Conservation (phyloP, 1,140 invertebrate species). For the Phenacoccus solenopsis region DNA sequence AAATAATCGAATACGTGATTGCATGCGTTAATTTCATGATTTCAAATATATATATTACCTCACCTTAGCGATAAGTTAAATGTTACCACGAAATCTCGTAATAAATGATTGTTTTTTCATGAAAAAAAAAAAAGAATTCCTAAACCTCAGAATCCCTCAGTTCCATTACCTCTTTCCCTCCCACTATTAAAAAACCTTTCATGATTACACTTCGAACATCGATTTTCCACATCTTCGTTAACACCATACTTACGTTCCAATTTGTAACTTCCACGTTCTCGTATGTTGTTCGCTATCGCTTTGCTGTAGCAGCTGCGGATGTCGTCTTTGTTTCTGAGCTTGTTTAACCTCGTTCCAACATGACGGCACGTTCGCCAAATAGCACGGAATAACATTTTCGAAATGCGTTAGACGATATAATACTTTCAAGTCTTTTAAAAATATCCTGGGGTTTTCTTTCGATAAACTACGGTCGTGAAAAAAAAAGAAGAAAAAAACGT, state of each 20-base stretch:
- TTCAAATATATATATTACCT: too few species aligned
- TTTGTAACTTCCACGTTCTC: constrained; percentile 72
- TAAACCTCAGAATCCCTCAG: too few species aligned
- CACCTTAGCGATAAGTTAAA: too few species aligned
- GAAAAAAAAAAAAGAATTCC: too few species aligned
- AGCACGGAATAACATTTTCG: constrained; percentile 44
- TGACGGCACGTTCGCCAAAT: constrained; percentile 75
- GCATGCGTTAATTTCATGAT: too few species aligned
- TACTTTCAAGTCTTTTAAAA: constrained; percentile 39
- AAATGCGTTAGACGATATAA: constrained; percentile 52
- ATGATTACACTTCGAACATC: constrained; percentile 21
- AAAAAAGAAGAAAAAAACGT: background rate
- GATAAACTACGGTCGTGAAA: background rate
- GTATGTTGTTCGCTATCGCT: constrained; percentile 66
- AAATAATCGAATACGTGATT: too few species aligned
- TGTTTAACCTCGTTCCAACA: constrained; percentile 88
- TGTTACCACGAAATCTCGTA: too few species aligned
- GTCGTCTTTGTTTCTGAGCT: constrained; percentile 68
- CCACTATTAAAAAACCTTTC: constrained; percentile 19
- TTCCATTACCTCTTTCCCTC: too few species aligned
- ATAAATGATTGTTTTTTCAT: too few species aligned
- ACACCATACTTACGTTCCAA: constrained; percentile 47
- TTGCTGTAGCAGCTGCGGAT: constrained; percentile 61
- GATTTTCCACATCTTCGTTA: too few species aligned
- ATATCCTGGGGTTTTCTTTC: constrained; percentile 21